phyloP scores from a whole-genome alignment of 2,888 invertebrate genomes.

The Lithophane leautieri region DNA sequence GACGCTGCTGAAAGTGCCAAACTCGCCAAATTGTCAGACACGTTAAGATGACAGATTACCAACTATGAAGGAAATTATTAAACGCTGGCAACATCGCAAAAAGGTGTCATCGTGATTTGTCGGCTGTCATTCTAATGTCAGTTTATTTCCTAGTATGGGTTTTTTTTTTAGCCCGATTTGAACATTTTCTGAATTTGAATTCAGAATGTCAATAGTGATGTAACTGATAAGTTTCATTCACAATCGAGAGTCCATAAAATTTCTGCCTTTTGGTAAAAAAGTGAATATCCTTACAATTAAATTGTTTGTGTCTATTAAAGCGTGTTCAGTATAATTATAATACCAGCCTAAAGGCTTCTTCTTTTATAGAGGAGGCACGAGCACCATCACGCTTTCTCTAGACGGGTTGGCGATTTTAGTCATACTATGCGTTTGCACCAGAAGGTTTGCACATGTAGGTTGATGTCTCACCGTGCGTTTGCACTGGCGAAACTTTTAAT shows the following conservation, averaged over 20 bases:
- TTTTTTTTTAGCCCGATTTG: not conserved
- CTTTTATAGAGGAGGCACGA: not conserved
- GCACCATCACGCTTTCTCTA: not conserved
- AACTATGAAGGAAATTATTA: not conserved
- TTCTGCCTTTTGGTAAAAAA: not conserved
- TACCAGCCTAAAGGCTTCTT: not conserved
- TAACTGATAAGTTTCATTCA: not conserved
- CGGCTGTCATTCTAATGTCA: not conserved
- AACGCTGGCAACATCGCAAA: constrained; percentile 25
- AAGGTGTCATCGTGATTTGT: not conserved
- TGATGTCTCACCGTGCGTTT: too few species aligned
- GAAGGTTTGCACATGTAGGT: too few species aligned
- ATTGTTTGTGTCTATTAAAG: too few species aligned
- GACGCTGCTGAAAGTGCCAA: not conserved
- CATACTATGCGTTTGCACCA: too few species aligned
- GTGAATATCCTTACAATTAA: not conserved
- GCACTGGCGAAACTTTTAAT: too few species aligned
- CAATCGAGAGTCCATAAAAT: constrained; percentile 22
- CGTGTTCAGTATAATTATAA: not conserved
- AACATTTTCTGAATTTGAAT: constrained; percentile 10
- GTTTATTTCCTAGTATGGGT: not conserved
- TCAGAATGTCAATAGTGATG: constrained; percentile 30
- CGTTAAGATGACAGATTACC: not conserved
- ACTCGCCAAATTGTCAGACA: not conserved
- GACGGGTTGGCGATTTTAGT: not conserved